These are phyloP conservation scores for Pyralis farinalis DNA, from an alignment of 2,888 invertebrate genomes.

Conservation along the genomic window DNA sequence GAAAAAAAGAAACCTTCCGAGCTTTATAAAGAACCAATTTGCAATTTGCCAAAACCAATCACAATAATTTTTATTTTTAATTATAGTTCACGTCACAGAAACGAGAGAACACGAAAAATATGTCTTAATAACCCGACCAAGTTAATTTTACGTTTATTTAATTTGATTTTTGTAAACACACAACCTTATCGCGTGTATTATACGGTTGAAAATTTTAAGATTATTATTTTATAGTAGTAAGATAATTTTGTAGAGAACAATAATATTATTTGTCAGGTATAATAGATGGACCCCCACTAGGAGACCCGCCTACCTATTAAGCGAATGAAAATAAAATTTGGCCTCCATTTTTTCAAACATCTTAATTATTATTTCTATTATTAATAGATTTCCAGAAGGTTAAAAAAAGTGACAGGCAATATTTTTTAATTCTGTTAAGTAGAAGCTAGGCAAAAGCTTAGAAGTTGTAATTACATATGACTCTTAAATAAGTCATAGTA, in stretches of 20 bases:
- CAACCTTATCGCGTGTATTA: neutral
- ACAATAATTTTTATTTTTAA: constrained; percentile 76
- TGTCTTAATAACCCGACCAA: neutral
- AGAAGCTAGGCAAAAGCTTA: no score
- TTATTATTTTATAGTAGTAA: neutral
- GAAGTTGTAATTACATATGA: no score
- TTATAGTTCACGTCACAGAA: constrained; percentile 47
- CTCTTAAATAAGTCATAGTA: no score
- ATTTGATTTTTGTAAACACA: neutral
- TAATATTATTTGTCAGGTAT: constrained; percentile 66
- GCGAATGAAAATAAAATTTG: constrained; percentile 26
- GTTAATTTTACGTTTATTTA: neutral
- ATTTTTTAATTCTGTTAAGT: no score
- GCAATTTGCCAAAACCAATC: constrained; percentile 77
- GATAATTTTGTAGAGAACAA: constrained; percentile 24
- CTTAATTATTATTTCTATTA: constrained; percentile 45
- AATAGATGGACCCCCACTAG: constrained; percentile 42
- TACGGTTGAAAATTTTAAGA: neutral
- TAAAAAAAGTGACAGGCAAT: neutral
- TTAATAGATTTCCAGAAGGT: constrained; percentile 27
- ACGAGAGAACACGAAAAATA: neutral
- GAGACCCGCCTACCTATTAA: constrained; percentile 38
- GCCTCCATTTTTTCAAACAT: constrained; percentile 30
- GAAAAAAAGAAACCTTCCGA: constrained; percentile 1
- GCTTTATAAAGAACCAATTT: constrained; percentile 40